Percentiles rank a stretch among this genome's conserved stretches.
Evolutionary conservation across 2,113 vertebrate species (phyloP).

Genomic region (Clarias macrocephalus): DNA sequence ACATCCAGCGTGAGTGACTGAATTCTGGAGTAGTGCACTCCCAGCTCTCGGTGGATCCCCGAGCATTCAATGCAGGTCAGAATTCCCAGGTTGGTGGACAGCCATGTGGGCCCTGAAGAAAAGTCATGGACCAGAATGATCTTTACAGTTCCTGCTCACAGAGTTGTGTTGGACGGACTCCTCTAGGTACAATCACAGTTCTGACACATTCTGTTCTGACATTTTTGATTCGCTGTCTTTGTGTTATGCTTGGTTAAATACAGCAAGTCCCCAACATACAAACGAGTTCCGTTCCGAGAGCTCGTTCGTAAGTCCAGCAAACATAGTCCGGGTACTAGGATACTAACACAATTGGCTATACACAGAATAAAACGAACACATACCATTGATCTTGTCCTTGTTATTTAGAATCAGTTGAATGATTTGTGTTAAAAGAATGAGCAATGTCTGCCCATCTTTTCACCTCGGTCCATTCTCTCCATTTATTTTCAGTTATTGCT

Average conservation of each 20-base stretch:
- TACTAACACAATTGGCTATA: no score
- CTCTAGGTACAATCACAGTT: neutral
- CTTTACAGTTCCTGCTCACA: neutral
- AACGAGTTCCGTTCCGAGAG: no score
- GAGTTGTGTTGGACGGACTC: neutral
- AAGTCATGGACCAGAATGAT: neutral
- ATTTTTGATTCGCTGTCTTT: neutral
- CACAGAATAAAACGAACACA: no score
- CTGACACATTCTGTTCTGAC: neutral
- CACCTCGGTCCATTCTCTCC: no score
- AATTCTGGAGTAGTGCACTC: slow-evolving; percentile 97
- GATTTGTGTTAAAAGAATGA: no score
- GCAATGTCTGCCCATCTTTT: no score
- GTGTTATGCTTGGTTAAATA: neutral
- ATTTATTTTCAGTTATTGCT: no score
- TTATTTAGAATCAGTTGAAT: no score
- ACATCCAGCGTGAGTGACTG: slow-evolving; percentile 96
- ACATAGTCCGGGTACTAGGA: no score
- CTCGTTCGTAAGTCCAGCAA: no score
- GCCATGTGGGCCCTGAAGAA: slow-evolving; percentile 90
- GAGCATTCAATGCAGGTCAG: slow-evolving; percentile 80
- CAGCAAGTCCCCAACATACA: neutral
- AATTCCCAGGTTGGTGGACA: slow-evolving; percentile 90
- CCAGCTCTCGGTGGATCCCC: slow-evolving; percentile 82
- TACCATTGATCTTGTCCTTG: no score